A percentile compares a stretch with the other conserved stretches of the same genome.
Conservation (phyloP, 2,888 invertebrate species). For the Theodoxus fluviatilis region DNA sequence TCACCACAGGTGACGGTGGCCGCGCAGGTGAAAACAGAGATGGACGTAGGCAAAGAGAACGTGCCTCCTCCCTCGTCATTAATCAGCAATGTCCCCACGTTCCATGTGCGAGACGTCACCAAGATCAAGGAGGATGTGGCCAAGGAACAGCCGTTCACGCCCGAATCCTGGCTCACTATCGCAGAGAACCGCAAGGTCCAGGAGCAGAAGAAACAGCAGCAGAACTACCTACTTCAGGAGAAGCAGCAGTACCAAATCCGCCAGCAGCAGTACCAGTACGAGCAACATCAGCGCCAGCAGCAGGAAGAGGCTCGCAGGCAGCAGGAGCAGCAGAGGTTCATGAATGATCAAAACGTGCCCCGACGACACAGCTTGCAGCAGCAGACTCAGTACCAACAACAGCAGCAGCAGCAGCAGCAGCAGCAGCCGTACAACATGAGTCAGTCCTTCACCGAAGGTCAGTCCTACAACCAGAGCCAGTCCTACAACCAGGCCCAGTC, state of each 20-base stretch:
- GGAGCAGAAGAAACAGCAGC: background rate
- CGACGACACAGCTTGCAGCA: no score
- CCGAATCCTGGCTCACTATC: no score
- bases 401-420: conserved; percentile 17
- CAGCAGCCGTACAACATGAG: background rate
- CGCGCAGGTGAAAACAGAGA: conserved; percentile 21
- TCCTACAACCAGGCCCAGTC: no score
- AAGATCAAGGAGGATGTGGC: conserved; percentile 12
- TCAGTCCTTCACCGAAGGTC: no score
- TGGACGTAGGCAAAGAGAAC: conserved; percentile 19
- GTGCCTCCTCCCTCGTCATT: conserved; percentile 2
- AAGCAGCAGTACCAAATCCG: conserved; percentile 8
- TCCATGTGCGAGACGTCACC: conserved; percentile 32
- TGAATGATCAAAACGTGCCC: no score
- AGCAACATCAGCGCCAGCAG: background rate
- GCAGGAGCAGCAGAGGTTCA: conserved; percentile 10
- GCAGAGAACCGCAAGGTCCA: conserved; percentile 16
- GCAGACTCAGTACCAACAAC: conserved; percentile 1
- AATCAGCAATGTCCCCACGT: conserved; percentile 33
- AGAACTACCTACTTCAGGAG: background rate
- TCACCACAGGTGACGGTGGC: conserved; percentile 25
- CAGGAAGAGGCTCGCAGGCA: background rate
- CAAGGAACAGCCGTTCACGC: conserved; percentile 25
- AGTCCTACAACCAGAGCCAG: no score
- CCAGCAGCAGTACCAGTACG: conserved; percentile 10